These are phyloP conservation scores for Dasypolia templi DNA, from an alignment of 2,888 invertebrate genomes.

Conservation along the genomic window DNA sequence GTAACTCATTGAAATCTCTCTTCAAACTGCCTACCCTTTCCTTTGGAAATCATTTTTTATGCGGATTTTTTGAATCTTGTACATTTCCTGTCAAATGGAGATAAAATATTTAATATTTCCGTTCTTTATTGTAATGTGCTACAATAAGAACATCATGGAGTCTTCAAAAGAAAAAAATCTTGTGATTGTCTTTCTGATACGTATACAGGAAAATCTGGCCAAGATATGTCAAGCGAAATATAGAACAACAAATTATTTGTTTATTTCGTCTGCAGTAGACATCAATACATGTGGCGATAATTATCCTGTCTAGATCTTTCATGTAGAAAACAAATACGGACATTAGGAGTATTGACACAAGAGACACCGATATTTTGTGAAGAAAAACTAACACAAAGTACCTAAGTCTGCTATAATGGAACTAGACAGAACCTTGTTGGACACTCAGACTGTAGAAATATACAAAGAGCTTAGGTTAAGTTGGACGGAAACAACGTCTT, in stretches of 20 bases:
- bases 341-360: neutral
- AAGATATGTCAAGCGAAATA: neutral
- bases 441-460: conserved; percentile 10
- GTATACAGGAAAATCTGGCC: neutral
- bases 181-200: neutral
- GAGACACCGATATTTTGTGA: conserved; percentile 2
- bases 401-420: conserved; percentile 15
- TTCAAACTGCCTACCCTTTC: conserved; percentile 51
- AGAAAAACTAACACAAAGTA: conserved; percentile 18
- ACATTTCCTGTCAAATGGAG: conserved; percentile 38
- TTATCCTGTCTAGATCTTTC: neutral
- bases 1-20: conserved; percentile 60
- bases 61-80: conserved; percentile 33
- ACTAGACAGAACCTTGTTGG: conserved; percentile 28
- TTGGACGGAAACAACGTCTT: conserved; percentile 27
- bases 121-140: conserved; percentile 7
- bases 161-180: neutral
- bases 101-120: conserved; percentile 14
- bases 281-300: neutral
- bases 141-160: neutral
- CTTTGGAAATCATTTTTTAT: conserved; percentile 54
- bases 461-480: conserved; percentile 23
- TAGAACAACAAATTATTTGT: neutral
- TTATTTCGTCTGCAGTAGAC: neutral
- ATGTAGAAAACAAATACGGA: neutral